Base-by-base conservation (phyloP, 2,888 invertebrate species). In the Himalopsyche kuldschensis region DNA sequence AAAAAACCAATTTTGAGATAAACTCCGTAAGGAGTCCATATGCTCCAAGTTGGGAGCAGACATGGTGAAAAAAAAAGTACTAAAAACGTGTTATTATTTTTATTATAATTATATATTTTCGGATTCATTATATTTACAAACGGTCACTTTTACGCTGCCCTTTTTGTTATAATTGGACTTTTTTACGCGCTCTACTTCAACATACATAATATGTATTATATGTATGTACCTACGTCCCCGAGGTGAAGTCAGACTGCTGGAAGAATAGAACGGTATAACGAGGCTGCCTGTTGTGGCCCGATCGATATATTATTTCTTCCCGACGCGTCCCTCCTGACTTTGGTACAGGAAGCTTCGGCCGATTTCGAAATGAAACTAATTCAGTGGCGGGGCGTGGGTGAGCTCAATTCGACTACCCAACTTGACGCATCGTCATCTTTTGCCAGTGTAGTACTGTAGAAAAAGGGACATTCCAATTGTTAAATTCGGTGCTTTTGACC, bases 301-400 rank as follows among this genome's bases (percentile, higher is more conserved):
- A 69, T 69, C 69, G 69, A 69, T 69, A 69, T 27, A 27, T n/a
- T n/a, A n/a, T 69, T 69, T 69, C 69, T 69, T 69, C 69, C 69
- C 69, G 69, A 11, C 69, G 8, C 69, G 69, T 69, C 69, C 69
- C 69, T 27, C 69, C 41, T 41, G 69, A 69, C 69, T 69, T 69
- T 69, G 69, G 69, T 69, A 69, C 69, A 69, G 69, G 69, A 69
- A 69, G 69, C 69, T 69, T 30, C 69, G 82, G 82, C 79, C 79
- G 79, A 82, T 79, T 79, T 82, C 63, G 75, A 69, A 82, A 79
- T 82, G 79, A 76, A 69, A 82, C 82, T 79, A 82, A 82, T 82
- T 82, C 76, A 79, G 47, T 31, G 27, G 48, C 32, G 63, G 35
- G 79, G 35, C 79, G 79, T 47, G 82, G 82, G 82, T 82, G 63